Evolutionary conservation across 1,140 invertebrate genomes (phyloP), one percentile per base, ranked within the genome.

Genomic region (Helicorthomorpha holstii): DNA sequence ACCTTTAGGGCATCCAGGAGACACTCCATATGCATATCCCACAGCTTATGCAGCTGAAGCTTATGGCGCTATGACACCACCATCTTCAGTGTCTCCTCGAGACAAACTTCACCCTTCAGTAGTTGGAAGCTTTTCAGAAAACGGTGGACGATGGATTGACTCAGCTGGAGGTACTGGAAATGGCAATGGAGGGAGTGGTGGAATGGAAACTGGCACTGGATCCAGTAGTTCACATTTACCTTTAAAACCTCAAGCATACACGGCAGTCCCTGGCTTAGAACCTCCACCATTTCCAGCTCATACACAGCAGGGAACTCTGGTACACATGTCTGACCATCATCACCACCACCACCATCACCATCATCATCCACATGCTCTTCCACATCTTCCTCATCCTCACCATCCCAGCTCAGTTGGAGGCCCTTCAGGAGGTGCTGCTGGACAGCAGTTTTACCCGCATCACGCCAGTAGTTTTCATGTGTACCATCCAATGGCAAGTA

Each of bases 61-160:
- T 27, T 66, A 70, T 51, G 86, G 87, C 25, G 87, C 89, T 16
- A 93, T 94, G 83, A 94, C 90, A 1, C 91, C 90, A 44, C 90
- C 91, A 12, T 88, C 87, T 0, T 93, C 88, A 1, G 89, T 94
- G 0, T 94, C 90, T 7, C 91, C 91, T 0, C 74, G 87, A 45
- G 88, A 92, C 60, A 90, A 86, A 64, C 80, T 82, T 34, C 56
- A 60, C 14, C 58, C 63, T 10, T 63, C 63, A 78, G 78, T 58
- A 77, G 71, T 75, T n/a, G 38, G 38, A 41, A 67, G 72, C 26
- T 75, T 73, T 53, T 75, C 76, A 57, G 78, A 78, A 58, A 57
- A 60, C 16, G 53, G 56, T 22, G 53, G 56, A n/a, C 46, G 51
- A 16, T 38, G 21, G 19, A 21, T 46, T 14, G n/a, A n/a, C n/a